These are phyloP conservation scores for Recurvirostra avosetta DNA, from an alignment of 2,113 vertebrate genomes.

Conservation along the genomic window DNA sequence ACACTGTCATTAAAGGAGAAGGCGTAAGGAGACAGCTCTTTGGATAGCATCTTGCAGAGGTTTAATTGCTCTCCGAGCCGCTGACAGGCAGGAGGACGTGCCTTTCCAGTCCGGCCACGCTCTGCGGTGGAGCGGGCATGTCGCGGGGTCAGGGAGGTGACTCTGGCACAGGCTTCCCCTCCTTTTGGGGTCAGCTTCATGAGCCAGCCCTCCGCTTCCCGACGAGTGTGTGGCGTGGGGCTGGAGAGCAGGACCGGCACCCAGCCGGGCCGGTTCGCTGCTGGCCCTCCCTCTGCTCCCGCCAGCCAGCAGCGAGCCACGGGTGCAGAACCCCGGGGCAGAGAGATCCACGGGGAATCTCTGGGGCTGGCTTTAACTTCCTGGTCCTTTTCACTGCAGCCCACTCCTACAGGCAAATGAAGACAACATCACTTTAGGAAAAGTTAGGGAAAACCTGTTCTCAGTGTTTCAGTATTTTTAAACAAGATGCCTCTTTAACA, in stretches of 20 bases:
- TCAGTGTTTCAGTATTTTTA: background rate
- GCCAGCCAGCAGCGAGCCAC: background rate
- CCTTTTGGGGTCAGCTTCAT: background rate
- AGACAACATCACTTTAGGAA: accelerated
- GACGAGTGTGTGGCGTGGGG: background rate
- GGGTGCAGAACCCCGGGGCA: background rate
- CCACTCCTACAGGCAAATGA: background rate
- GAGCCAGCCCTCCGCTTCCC: background rate
- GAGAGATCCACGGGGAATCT: too few relatives aligned
- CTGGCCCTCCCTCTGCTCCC: background rate
- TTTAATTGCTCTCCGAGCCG: background rate
- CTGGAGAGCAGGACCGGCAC: background rate
- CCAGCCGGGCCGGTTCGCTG: background rate
- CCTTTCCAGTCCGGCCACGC: accelerated
- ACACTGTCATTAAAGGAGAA: accelerated
- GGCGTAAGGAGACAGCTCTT: background rate
- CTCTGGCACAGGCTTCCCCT: background rate
- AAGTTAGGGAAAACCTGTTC: accelerated
- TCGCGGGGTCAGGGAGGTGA: background rate
- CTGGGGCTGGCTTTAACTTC: background rate
- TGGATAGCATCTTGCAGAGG: accelerated
- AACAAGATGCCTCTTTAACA: background rate
- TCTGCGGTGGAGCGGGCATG: accelerated
- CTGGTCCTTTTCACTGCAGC: background rate
- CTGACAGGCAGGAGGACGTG: accelerated